A percentile compares a stretch with the other conserved stretches of the same genome.
Evolutionary conservation across 2,888 invertebrate species (phyloP).

Genomic region (Ophion obscuratus): DNA sequence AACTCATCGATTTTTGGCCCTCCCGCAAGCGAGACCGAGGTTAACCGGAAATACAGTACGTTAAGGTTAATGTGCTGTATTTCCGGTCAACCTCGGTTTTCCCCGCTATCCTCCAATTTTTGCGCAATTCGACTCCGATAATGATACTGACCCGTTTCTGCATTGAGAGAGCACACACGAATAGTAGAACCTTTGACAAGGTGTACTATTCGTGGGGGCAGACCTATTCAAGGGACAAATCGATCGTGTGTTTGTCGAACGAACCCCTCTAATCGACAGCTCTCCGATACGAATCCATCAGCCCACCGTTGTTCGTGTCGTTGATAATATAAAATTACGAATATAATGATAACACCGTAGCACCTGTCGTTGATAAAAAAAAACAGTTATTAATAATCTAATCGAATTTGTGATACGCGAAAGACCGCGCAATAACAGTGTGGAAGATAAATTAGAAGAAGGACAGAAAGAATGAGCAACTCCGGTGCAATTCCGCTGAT

Average conservation of each 20-base stretch:
- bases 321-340: background rate
- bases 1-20: background rate
- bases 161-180: constrained; percentile 3
- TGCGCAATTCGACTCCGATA: constrained; percentile 31
- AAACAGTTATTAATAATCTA: background rate
- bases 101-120: constrained; percentile 23
- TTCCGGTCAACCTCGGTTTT: background rate
- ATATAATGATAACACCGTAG: background rate
- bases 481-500: constrained; percentile 81
- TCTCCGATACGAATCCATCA: constrained; percentile 2
- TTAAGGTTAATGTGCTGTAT: background rate
- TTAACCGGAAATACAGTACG: background rate
- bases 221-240: constrained; percentile 1
- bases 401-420: background rate
- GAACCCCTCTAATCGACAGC: constrained; percentile 2
- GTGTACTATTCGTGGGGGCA: background rate
- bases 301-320: constrained; percentile 1
- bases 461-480: constrained; percentile 75
- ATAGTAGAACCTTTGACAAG: constrained; percentile 2
- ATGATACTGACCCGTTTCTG: constrained; percentile 25
- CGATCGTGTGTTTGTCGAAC: constrained; percentile 38
- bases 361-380: background rate
- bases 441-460: constrained; percentile 7
- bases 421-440: constrained; percentile 35
- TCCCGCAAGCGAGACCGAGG: background rate